Percentiles rank a stretch among this genome's conserved stretches.
phyloP scores from a whole-genome alignment of 2,797 vertebrate species.

The Paguma larvata region DNA sequence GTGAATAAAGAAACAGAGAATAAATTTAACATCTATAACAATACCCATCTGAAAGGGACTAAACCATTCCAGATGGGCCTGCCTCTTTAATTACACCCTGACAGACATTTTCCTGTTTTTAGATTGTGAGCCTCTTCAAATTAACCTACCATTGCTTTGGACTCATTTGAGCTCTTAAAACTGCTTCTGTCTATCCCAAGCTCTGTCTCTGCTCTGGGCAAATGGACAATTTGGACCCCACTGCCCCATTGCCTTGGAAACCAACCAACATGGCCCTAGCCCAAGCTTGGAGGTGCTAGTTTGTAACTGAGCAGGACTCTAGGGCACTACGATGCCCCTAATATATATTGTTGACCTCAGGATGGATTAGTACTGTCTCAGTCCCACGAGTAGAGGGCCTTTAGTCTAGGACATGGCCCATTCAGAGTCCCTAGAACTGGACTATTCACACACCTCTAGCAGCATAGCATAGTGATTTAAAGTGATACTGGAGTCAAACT shows the following conservation, averaged over 20 bases:
- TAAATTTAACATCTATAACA: conserved; percentile 67
- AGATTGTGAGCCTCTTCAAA: conserved; percentile 41
- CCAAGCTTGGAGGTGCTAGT: not conserved
- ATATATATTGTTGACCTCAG: not conserved
- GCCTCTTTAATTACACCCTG: conserved; percentile 70
- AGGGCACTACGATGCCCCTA: not conserved
- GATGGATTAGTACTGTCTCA: conserved; percentile 31
- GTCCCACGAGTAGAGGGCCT: not conserved
- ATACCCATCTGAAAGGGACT: conserved; percentile 50
- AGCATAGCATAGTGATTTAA: conserved; percentile 45
- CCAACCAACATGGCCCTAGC: not conserved
- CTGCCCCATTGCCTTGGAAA: not conserved
- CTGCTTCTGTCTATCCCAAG: not conserved
- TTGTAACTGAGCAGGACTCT: conserved; percentile 27
- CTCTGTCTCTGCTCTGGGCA: not conserved
- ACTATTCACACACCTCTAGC: not conserved
- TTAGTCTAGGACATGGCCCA: not conserved
- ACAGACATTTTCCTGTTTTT: conserved; percentile 64
- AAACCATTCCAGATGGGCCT: conserved; percentile 48
- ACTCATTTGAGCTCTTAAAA: conserved; percentile 35
- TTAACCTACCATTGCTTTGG: conserved; percentile 45
- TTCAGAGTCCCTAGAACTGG: conserved; percentile 23
- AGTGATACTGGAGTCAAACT: conserved; percentile 22
- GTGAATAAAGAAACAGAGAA: conserved; percentile 67
- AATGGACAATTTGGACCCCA: conserved; percentile 43